Percentiles rank a stretch among this genome's conserved stretches.
phyloP scores from a whole-genome alignment of 2,113 vertebrate genomes.

The mouse (Mus musculus) region GRCm39 chr11:80691001-80691500 shows the following conservation, averaged over 20 bases:
- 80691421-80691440: background rate
- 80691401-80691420: background rate
- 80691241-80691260: background rate
- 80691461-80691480: background rate
- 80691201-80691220: background rate
- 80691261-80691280: background rate
- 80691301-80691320: background rate
- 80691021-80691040: slow-evolving; percentile 14
- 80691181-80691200: background rate
- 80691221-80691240: background rate
- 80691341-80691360: background rate
- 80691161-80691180: background rate
- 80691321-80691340: background rate
- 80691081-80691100: background rate
- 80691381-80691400: background rate
- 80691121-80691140: background rate
- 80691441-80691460: background rate
- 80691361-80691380: background rate
- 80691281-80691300: background rate
- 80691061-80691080: background rate
- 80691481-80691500: background rate
- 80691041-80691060: background rate
- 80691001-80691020: slow-evolving; percentile 70
- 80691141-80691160: background rate
- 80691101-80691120: background rate